A percentile compares a stretch with the other conserved stretches of the same genome.
Conservation (phyloP, 2,888 invertebrate genomes). For the Corythucha ciliata region DNA sequence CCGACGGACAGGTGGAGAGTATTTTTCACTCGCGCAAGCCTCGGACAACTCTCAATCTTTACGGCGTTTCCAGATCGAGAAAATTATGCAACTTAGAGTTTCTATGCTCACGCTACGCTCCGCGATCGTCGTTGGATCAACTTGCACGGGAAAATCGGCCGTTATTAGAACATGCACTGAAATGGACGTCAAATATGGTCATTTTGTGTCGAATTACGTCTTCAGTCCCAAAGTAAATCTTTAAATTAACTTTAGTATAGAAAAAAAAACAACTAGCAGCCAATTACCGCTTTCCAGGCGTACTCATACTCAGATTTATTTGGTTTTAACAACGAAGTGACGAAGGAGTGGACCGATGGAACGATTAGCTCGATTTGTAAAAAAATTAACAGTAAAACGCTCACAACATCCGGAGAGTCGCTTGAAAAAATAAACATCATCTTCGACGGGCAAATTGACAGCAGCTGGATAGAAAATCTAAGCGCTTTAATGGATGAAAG, state of each 20-base stretch:
- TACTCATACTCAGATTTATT: conserved; percentile 82
- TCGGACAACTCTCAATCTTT: not conserved
- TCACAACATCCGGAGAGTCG: too few relatives aligned
- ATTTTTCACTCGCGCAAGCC: too few relatives aligned
- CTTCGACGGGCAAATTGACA: conserved; percentile 91
- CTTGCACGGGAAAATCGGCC: conserved; percentile 85
- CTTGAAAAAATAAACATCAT: conserved; percentile 76
- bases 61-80: conserved; percentile 60
- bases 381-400: conserved; percentile 57
- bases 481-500: conserved; percentile 97
- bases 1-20: too few relatives aligned
- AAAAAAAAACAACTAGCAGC: too few relatives aligned
- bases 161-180: conserved; percentile 65
- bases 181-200: conserved; percentile 64
- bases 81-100: conserved; percentile 84
- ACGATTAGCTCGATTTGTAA: conserved; percentile 85
- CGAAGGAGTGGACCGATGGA: conserved; percentile 90
- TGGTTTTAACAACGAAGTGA: conserved; percentile 73
- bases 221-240: conserved; percentile 70
- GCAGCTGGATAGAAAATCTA: conserved; percentile 94
- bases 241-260: too few relatives aligned
- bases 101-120: conserved; percentile 92
- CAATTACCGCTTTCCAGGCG: conserved; percentile 43
- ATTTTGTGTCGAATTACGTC: conserved; percentile 67
- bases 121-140: conserved; percentile 85